Evolutionary conservation across 2,888 invertebrate species (phyloP), one percentile per base, ranked within the genome.

Genomic region (Pristionchus arcanus): DNA sequence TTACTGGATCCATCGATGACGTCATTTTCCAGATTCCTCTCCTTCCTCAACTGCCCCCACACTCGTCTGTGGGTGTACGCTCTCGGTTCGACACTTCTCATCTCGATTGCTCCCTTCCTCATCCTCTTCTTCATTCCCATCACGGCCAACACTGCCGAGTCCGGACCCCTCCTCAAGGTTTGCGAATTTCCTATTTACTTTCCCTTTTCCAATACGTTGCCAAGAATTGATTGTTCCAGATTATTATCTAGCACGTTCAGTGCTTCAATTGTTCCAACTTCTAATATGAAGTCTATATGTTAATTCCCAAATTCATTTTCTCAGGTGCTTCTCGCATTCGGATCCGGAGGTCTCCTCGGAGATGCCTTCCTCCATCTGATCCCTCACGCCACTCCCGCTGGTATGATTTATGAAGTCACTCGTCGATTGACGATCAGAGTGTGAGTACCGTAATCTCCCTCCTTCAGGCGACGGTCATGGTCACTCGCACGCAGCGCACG

Each of bases 281-380:
- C 42, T 42, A 42, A 5, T 42, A 3, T 42, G n/a, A 55, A 15
- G 55, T 19, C 11, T 53, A 11, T 7, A 53, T 53, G 7, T 53
- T 15, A 53, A 7, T 21, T 55, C 55, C 15, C 55, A 4, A 55
- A 55, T 55, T 2, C 15, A 55, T 42, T 42, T 11, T 74, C 28
- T 15, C 25, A 77, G 77, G 92, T 94, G 66, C 92, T 98, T 85
- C 96, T 98, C 83, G 97, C 98, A 28, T 98, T 98, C 96, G 98
- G 98, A 0, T 98, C 98, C 1, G 89, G 89, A 59, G 99, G 95
- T 83, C 96, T 99, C 25, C 96, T 99, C 0, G 99, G 99, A 15
- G 99, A 99, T 96, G 99, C 99, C 0, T 99, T 99, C 96, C 96
- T 99, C 13, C 99, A 99, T 96, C 96, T 99, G 91, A 99, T 99